Evolutionary conservation across 2,888 invertebrate species (phyloP).

Genomic region (Rhodophaea formosa): DNA sequence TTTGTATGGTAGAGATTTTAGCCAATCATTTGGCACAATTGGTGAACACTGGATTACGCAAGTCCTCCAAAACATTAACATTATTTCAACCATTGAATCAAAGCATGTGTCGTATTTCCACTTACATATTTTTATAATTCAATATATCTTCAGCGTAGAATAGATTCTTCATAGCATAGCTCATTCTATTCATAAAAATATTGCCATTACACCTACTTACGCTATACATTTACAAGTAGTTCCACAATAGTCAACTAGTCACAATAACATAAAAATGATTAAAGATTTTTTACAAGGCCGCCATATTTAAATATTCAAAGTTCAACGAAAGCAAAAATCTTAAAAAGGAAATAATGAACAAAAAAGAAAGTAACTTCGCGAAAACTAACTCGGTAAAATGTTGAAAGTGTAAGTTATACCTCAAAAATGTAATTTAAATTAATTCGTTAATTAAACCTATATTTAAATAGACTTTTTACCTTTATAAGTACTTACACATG

Average conservation of each 20-base stretch:
- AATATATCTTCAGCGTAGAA: neutral
- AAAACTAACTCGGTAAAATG: too few relatives aligned
- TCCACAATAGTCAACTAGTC: neutral
- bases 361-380: too few relatives aligned
- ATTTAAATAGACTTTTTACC: too few relatives aligned
- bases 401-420: too few relatives aligned
- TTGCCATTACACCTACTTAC: neutral
- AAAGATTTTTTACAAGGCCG: slow-evolving; percentile 4
- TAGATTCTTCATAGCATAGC: neutral
- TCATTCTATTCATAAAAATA: neutral
- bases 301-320: neutral
- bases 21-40: slow-evolving; percentile 67
- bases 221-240: neutral
- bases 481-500: too few relatives aligned
- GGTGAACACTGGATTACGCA: slow-evolving; percentile 55
- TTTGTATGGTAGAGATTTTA: slow-evolving; percentile 30
- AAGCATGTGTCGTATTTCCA: too few relatives aligned
- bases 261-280: neutral
- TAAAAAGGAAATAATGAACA: neutral
- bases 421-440: too few relatives aligned
- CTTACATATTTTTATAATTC: too few relatives aligned
- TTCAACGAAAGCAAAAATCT: neutral
- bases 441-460: too few relatives aligned
- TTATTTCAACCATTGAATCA: neutral
- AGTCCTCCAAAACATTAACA: neutral